Percentiles rank a stretch among this genome's conserved stretches.
These are phyloP conservation scores for Brachionichthys hirsutus DNA, from an alignment of 2,113 vertebrate species.

Conservation along the genomic window DNA sequence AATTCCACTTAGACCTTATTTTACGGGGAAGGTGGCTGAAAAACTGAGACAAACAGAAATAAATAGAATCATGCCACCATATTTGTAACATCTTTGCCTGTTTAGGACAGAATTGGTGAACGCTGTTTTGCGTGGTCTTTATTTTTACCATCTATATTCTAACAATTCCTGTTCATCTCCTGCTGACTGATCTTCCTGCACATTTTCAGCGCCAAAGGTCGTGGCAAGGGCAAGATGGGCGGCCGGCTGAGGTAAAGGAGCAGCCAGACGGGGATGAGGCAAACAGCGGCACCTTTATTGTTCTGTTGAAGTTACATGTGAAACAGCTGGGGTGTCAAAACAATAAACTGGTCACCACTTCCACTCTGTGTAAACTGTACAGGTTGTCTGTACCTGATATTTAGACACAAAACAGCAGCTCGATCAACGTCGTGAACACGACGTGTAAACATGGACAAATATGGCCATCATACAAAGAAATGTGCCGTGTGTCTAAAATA, in stretches of 20 bases:
- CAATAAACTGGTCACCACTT: conserved; percentile 57
- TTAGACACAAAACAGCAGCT: conserved; percentile 5
- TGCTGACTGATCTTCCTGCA: background rate
- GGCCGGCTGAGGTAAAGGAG: conserved; percentile 70
- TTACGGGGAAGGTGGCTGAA: too few species aligned
- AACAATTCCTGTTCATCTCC: too few species aligned
- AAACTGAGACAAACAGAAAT: too few species aligned
- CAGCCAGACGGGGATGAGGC: background rate
- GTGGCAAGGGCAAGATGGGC: conserved; percentile 75
- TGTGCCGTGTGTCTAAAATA: conserved; percentile 3
- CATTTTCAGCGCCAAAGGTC: conserved; percentile 73
- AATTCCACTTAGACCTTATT: too few species aligned
- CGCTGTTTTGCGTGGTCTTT: too few species aligned
- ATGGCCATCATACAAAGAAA: background rate
- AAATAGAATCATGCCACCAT: too few species aligned
- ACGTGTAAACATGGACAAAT: conserved; percentile 3
- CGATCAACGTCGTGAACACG: background rate
- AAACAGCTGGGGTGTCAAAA: conserved; percentile 26
- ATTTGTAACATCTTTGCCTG: too few species aligned
- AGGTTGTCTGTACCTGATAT: conserved; percentile 11
- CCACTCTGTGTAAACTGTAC: conserved; percentile 2
- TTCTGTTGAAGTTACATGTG: conserved; percentile 40
- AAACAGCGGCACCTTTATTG: conserved; percentile 9
- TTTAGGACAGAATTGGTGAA: too few species aligned
- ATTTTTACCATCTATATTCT: too few species aligned